Evolutionary conservation across 37 sponge, comb jelly and placozoan genomes (phyloP).

Genomic region (Eunapius fragilis): DNA sequence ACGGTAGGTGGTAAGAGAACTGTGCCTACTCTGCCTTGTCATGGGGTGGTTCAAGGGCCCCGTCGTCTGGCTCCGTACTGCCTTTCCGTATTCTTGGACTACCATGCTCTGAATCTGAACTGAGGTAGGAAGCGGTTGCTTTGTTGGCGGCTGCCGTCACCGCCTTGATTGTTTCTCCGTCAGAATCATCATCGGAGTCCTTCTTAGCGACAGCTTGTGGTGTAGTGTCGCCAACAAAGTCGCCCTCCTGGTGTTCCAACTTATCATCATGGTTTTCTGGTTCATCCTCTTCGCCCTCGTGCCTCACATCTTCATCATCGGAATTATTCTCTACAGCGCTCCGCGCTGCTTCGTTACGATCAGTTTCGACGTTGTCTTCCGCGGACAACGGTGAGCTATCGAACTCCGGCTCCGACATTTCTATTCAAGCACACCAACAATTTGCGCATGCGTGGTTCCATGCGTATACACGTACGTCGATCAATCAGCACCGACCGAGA

Average conservation of each 20-base stretch:
- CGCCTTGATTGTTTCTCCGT: neutral
- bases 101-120: neutral
- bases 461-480: neutral
- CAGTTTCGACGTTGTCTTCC: neutral
- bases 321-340: conserved; percentile 2
- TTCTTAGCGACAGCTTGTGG: neutral
- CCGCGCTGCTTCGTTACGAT: conserved; percentile 1
- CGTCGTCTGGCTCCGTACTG: neutral
- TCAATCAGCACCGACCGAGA: neutral
- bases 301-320: conserved; percentile 9
- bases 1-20: neutral
- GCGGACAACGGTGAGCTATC: neutral
- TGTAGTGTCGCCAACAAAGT: neutral
- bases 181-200: neutral
- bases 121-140: neutral
- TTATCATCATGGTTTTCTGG: conserved; percentile 17
- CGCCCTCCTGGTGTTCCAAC: neutral
- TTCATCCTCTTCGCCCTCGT: neutral
- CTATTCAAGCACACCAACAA: neutral
- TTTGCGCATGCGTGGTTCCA: neutral
- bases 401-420: conserved; percentile 24
- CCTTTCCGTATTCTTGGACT: neutral
- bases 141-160: neutral
- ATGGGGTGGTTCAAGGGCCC: neutral
- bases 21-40: neutral